Conservation (phyloP, 2,888 invertebrate genomes). For the Drosophila eohydei region DNA sequence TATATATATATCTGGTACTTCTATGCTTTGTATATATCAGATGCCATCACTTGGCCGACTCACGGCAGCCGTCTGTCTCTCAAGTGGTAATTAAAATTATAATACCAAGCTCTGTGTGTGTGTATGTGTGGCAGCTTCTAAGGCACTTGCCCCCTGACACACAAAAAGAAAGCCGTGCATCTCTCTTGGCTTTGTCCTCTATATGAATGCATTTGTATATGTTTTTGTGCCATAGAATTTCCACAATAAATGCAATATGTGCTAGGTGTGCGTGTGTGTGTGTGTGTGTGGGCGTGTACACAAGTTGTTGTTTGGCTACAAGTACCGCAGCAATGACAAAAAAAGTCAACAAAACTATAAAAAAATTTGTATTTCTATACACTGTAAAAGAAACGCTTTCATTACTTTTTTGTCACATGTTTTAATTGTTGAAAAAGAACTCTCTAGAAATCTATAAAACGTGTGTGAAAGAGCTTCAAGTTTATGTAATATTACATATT, state of each 20-base stretch:
- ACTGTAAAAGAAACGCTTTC: conserved; percentile 6
- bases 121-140: conserved; percentile 20
- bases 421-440: neutral
- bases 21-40: neutral
- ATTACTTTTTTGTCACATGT: neutral
- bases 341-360: conserved; percentile 36
- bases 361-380: conserved; percentile 13
- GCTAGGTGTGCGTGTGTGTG: conserved; percentile 4
- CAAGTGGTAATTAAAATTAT: conserved; percentile 81
- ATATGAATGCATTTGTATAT: conserved; percentile 31
- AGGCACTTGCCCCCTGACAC: conserved; percentile 60
- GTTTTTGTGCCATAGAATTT: conserved; percentile 41
- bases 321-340: conserved; percentile 46
- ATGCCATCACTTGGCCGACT: conserved; percentile 30
- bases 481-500: neutral
- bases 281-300: neutral
- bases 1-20: neutral
- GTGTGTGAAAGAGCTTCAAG: too few species aligned
- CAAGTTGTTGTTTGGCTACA: conserved; percentile 42
- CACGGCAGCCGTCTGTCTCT: conserved; percentile 45
- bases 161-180: conserved; percentile 56
- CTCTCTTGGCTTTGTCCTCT: conserved; percentile 27
- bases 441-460: too few species aligned
- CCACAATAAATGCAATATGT: conserved; percentile 36
- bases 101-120: conserved; percentile 46